Conservation (phyloP, 2,113 vertebrate species). For the Andinoacara biseriatus region DNA sequence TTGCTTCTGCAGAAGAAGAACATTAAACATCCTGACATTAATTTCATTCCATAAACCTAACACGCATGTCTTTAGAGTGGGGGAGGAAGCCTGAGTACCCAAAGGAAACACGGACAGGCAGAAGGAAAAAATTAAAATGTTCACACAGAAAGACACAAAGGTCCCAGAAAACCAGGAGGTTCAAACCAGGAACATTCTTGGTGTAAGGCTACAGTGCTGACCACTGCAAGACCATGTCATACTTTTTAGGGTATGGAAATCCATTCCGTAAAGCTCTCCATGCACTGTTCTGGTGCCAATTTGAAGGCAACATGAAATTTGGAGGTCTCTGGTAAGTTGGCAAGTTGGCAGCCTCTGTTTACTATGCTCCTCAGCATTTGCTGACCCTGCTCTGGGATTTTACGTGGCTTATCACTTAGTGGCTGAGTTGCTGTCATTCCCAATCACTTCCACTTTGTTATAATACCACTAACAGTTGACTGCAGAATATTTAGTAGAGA, state of each 20-base stretch:
- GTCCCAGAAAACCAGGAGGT: not conserved
- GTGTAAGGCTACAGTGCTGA: not conserved
- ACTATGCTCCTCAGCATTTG: too few relatives aligned
- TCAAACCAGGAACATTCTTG: not conserved
- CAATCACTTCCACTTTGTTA: too few relatives aligned
- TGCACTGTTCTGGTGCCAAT: too few relatives aligned
- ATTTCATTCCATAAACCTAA: not conserved
- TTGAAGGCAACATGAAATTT: too few relatives aligned
- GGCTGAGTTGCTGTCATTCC: too few relatives aligned
- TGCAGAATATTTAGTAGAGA: too few relatives aligned
- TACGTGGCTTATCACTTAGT: too few relatives aligned
- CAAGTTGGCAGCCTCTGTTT: too few relatives aligned
- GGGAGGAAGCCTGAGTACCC: not conserved
- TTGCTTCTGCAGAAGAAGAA: not conserved
- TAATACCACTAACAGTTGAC: too few relatives aligned
- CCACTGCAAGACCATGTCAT: not conserved
- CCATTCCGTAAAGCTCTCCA: too few relatives aligned
- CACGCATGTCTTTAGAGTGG: not conserved
- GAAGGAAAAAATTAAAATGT: not conserved
- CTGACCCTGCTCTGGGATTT: too few relatives aligned
- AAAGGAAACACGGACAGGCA: not conserved
- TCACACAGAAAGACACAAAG: not conserved
- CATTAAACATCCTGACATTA: not conserved
- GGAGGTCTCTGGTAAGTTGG: too few relatives aligned
- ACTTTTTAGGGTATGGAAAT: not conserved